Evolutionary conservation across 2,113 vertebrate genomes (phyloP).

Genomic region (Cyrtonyx montezumae): DNA sequence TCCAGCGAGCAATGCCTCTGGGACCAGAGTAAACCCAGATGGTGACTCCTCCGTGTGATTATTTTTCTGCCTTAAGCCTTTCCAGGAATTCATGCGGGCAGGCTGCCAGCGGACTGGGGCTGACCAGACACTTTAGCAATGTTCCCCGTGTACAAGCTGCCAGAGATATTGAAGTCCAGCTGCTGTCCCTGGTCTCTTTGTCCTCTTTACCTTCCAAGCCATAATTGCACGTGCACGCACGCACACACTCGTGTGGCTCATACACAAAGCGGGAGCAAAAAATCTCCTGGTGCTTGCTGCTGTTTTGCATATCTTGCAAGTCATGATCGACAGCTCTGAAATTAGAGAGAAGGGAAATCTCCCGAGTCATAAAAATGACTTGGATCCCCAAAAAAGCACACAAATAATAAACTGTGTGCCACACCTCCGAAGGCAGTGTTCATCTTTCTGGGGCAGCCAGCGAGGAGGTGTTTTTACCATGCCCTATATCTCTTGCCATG

Average conservation of each 20-base stretch:
- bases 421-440: not conserved
- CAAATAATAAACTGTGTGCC: not conserved
- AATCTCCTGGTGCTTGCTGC: not conserved
- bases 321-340: not conserved
- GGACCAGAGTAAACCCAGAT: slow-evolving; percentile 69
- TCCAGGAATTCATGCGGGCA: slow-evolving; percentile 80
- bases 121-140: slow-evolving; percentile 45
- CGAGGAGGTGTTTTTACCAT: not conserved
- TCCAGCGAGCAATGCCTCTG: slow-evolving; percentile 50
- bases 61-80: slow-evolving; percentile 79
- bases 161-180: slow-evolving; percentile 54
- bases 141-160: slow-evolving; percentile 28
- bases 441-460: not conserved
- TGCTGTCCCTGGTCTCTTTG: slow-evolving; percentile 42
- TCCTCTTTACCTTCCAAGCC: slow-evolving; percentile 19
- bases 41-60: slow-evolving; percentile 71
- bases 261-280: not conserved
- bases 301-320: not conserved
- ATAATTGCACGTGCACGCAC: not conserved
- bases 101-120: slow-evolving; percentile 70
- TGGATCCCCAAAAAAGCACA: not conserved
- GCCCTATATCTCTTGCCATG: not conserved
- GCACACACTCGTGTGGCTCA: not conserved
- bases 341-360: not conserved
- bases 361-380: not conserved